These are phyloP conservation scores for Onychostruthus taczanowskii DNA, from an alignment of 2,113 vertebrate genomes.

Conservation along the genomic window DNA sequence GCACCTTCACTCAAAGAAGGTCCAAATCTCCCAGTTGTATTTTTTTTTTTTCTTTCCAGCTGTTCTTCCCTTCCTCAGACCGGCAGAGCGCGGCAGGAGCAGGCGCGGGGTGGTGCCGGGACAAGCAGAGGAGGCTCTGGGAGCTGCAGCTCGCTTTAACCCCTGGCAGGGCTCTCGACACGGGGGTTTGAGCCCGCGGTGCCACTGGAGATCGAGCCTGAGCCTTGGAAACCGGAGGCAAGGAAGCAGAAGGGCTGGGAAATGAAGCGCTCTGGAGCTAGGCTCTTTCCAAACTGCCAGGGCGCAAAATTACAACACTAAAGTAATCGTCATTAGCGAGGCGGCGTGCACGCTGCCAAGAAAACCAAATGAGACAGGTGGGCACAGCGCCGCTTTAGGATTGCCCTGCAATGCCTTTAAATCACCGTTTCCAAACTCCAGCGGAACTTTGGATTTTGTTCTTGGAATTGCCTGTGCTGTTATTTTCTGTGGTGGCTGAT, in stretches of 20 bases:
- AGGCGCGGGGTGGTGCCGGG: neutral
- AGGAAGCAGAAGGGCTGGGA: neutral
- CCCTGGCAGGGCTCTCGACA: neutral
- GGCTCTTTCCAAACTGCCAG: neutral
- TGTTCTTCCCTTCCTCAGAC: neutral
- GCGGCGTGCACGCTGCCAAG: neutral
- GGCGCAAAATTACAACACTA: neutral
- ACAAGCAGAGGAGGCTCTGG: neutral
- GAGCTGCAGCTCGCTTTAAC: neutral
- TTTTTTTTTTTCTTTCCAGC: neutral
- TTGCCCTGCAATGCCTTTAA: neutral
- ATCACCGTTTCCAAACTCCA: neutral
- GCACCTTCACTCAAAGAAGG: neutral
- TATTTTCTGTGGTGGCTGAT: accelerated
- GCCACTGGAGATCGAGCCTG: accelerated
- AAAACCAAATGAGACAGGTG: neutral
- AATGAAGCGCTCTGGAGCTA: neutral
- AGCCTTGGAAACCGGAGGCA: neutral
- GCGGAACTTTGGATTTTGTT: neutral
- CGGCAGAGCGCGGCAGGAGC: neutral
- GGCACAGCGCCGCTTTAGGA: neutral
- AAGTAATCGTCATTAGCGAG: neutral
- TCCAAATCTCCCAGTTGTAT: neutral
- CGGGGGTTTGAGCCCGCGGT: neutral
- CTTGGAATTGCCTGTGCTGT: neutral